These are phyloP conservation scores for Rutilus rutilus DNA, from an alignment of 2,113 vertebrate species.

Conservation along the genomic window DNA sequence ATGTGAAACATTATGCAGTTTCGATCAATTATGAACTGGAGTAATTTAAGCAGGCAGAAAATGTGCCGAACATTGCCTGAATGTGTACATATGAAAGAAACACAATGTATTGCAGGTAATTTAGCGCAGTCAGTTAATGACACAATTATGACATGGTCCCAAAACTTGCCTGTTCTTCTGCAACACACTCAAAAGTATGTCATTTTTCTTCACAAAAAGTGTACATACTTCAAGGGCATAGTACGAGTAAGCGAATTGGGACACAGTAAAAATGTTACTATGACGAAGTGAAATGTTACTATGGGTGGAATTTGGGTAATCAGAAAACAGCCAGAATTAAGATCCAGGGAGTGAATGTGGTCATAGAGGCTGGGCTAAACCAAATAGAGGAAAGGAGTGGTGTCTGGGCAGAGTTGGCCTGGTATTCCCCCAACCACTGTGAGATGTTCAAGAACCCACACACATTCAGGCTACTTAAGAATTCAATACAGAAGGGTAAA, in stretches of 20 bases:
- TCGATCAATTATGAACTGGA: not conserved
- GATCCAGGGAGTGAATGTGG: slow-evolving; percentile 30
- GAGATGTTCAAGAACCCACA: slow-evolving; percentile 31
- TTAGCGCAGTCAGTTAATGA: too few relatives aligned
- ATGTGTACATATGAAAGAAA: not conserved
- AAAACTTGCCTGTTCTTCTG: not conserved
- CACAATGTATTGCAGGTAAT: not conserved
- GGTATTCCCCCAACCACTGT: slow-evolving; percentile 33
- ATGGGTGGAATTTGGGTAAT: not conserved
- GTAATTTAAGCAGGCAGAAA: not conserved
- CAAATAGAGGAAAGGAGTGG: slow-evolving; percentile 50
- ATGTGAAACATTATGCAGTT: not conserved
- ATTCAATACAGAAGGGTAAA: slow-evolving; percentile 20
- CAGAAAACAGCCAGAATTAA: slow-evolving; percentile 35
- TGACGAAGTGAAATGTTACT: not conserved
- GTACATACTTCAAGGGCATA: not conserved
- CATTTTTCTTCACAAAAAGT: not conserved
- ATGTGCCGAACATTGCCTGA: not conserved
- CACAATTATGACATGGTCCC: not conserved
- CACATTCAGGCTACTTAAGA: not conserved
- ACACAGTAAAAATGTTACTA: not conserved
- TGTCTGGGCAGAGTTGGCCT: slow-evolving; percentile 11
- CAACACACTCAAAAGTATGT: not conserved
- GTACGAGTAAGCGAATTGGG: not conserved
- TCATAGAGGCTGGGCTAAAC: slow-evolving; percentile 31